A percentile compares a stretch with the other conserved stretches of the same genome.
phyloP scores from a whole-genome alignment of 2,113 vertebrate species.

The Loxodonta africana region DNA sequence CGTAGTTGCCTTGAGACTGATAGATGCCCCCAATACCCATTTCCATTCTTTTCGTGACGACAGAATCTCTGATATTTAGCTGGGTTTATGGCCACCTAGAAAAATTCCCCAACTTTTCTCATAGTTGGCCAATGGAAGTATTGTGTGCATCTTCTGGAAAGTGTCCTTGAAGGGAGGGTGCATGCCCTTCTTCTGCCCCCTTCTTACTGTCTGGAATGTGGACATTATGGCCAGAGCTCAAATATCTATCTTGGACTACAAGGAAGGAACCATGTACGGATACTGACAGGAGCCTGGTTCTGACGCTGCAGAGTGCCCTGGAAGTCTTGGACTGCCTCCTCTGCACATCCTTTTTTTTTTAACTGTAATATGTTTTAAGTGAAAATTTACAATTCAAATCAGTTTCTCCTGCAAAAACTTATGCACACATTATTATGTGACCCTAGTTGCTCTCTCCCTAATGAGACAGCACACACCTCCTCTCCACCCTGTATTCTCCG shows the following conservation, averaged over 20 bases:
- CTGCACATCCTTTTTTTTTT: neutral
- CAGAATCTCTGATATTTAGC: neutral
- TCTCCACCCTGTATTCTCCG: no score
- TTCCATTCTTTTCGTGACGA: neutral
- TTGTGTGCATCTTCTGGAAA: neutral
- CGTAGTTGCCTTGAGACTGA: neutral
- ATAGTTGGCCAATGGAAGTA: neutral
- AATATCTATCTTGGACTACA: neutral
- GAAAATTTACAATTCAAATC: no score
- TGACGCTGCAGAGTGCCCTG: neutral
- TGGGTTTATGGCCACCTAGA: neutral
- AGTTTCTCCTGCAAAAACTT: no score
- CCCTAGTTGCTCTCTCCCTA: no score
- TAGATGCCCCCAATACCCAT: neutral
- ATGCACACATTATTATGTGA: no score
- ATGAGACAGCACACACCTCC: no score
- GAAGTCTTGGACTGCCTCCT: neutral
- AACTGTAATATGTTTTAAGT: no score
- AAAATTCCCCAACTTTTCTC: neutral
- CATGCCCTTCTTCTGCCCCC: neutral
- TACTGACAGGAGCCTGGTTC: neutral
- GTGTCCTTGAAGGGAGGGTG: neutral
- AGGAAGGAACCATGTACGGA: neutral
- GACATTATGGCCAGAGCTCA: neutral
- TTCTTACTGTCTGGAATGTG: neutral